Percentiles rank a stretch among this genome's conserved stretches.
phyloP scores from a whole-genome alignment of 2,113 vertebrate species.

The Oenanthe oenanthe region DNA sequence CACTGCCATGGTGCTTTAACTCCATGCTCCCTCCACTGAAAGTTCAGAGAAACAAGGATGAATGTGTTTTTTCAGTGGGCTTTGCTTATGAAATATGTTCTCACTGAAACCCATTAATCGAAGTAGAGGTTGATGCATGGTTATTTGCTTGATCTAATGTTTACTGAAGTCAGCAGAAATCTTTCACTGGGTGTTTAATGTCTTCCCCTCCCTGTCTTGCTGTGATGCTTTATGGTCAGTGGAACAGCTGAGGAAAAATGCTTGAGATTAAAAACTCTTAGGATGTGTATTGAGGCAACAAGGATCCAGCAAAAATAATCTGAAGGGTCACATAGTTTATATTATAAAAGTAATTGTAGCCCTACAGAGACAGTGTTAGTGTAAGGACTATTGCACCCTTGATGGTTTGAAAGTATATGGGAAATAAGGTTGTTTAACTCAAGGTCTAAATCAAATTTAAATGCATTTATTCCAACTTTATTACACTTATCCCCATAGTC shows the following conservation, averaged over 20 bases:
- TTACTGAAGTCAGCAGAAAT: slow-evolving; percentile 53
- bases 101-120: neutral
- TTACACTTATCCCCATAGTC: neutral
- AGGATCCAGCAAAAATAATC: neutral
- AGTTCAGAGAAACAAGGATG: neutral
- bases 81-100: slow-evolving; percentile 2
- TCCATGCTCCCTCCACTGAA: neutral
- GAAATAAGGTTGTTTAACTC: neutral
- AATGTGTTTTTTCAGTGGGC: neutral
- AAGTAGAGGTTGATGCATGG: neutral
- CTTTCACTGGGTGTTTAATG: neutral
- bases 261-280: neutral
- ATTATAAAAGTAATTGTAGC: neutral
- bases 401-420: neutral
- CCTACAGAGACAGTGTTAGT: neutral
- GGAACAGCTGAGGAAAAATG: neutral
- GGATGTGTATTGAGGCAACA: neutral
- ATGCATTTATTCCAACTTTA: neutral
- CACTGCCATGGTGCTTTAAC: neutral
- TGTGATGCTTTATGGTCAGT: neutral
- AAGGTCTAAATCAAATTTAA: neutral
- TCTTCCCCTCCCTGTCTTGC: neutral
- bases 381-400: neutral
- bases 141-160: slow-evolving; percentile 20
- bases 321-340: neutral